Evolutionary conservation across 2,888 invertebrate species (phyloP).

Genomic region (Rapana venosa): DNA sequence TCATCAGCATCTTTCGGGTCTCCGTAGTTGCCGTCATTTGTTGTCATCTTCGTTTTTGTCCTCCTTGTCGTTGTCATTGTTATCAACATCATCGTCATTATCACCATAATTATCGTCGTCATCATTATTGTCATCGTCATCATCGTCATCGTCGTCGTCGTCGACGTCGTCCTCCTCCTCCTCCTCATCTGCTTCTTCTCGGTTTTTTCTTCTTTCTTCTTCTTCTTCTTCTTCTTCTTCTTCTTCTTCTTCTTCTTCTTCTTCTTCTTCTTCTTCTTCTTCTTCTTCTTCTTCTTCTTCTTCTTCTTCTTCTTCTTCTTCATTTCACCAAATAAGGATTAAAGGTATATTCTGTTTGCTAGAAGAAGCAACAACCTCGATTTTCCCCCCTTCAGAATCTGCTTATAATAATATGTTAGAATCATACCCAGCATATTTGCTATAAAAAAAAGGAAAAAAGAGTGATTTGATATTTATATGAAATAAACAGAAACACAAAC

Average conservation of each 20-base stretch:
- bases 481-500: too few species aligned
- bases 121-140: neutral
- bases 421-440: too few species aligned
- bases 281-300: neutral
- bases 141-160: neutral
- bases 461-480: too few species aligned
- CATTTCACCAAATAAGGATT: neutral
- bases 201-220: too few species aligned
- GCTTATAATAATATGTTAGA: too few species aligned
- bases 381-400: too few species aligned
- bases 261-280: neutral
- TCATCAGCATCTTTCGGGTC: too few species aligned
- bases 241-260: neutral
- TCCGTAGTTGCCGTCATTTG: neutral
- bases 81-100: neutral
- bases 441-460: too few species aligned
- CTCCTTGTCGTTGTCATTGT: neutral
- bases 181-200: neutral
- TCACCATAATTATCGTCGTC: neutral
- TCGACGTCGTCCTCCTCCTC: neutral
- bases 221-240: neutral
- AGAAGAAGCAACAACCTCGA: too few species aligned
- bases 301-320: neutral
- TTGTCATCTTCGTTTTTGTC: neutral
- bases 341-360: too few species aligned